Evolutionary conservation across 2,888 invertebrate species (phyloP).

Genomic region (Apamea sordens): DNA sequence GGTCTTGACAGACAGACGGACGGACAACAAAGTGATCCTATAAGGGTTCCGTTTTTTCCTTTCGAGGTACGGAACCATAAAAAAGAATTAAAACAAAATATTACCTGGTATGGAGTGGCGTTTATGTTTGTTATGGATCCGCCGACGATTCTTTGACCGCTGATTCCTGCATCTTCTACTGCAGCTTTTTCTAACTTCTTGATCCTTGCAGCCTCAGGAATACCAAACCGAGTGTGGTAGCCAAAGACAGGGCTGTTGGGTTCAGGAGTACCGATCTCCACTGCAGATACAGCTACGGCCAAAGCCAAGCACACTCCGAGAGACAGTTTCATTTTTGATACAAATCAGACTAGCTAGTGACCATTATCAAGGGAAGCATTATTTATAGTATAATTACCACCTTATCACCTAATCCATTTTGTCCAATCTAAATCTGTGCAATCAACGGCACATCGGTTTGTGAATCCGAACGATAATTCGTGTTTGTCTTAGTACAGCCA

Average conservation of each 20-base stretch:
- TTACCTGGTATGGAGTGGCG: slow-evolving; percentile 79
- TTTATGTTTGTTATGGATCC: slow-evolving; percentile 71
- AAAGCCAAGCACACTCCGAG: slow-evolving; percentile 66
- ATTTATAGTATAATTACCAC: slow-evolving; percentile 47
- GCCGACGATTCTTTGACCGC: slow-evolving; percentile 74
- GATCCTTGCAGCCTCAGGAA: slow-evolving; percentile 72
- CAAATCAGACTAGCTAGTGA: slow-evolving; percentile 11
- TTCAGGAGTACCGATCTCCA: slow-evolving; percentile 59
- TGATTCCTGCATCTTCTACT: slow-evolving; percentile 56
- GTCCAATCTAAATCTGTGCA: slow-evolving; percentile 40
- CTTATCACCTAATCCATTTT: slow-evolving; percentile 39
- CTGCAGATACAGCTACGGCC: slow-evolving; percentile 65
- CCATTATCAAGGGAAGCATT: not conserved
- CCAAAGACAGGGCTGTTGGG: slow-evolving; percentile 66
- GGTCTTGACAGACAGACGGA: no score
- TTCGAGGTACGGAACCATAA: no score
- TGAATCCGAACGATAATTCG: not conserved
- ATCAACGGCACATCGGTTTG: slow-evolving; percentile 9
- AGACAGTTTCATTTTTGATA: slow-evolving; percentile 67
- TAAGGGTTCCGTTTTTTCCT: no score
- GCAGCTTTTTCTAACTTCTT: slow-evolving; percentile 70
- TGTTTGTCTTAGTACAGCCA: slow-evolving; percentile 9
- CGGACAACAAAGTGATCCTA: no score
- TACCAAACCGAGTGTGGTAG: slow-evolving; percentile 77
- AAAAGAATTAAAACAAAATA: not conserved